Conservation (phyloP, 2,797 vertebrate species). For the Rhincodon typus region DNA sequence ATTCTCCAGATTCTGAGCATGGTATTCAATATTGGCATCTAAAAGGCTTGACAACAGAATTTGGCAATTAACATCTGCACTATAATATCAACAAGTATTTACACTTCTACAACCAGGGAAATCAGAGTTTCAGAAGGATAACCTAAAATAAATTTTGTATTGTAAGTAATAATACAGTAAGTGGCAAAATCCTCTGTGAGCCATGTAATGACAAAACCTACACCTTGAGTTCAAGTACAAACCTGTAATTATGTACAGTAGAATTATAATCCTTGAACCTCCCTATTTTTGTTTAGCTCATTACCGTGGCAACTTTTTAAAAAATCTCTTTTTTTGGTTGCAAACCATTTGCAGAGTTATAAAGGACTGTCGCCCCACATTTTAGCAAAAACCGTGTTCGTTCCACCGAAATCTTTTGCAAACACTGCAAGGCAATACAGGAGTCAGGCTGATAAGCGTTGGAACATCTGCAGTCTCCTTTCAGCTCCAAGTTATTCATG, state of each 20-base stretch:
- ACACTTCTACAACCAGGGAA: background rate
- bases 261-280: background rate
- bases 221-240: background rate
- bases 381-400: background rate
- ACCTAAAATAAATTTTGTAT: too few relatives aligned
- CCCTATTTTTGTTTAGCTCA: background rate
- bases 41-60: background rate
- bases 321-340: background rate
- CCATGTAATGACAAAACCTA: background rate
- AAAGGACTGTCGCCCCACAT: background rate
- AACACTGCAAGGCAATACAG: background rate
- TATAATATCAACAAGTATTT: background rate
- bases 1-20: background rate
- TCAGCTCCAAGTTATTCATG: background rate
- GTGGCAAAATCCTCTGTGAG: conserved; percentile 5
- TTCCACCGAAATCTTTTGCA: background rate
- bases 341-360: background rate
- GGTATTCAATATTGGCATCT: background rate
- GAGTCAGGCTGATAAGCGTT: background rate
- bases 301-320: conserved; percentile 13
- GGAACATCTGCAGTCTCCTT: background rate
- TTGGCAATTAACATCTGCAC: background rate
- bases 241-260: background rate
- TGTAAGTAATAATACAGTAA: background rate
- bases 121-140: background rate